Evolutionary conservation across 1,140 invertebrate species (phyloP).

Genomic region (Mercenaria mercenaria): DNA sequence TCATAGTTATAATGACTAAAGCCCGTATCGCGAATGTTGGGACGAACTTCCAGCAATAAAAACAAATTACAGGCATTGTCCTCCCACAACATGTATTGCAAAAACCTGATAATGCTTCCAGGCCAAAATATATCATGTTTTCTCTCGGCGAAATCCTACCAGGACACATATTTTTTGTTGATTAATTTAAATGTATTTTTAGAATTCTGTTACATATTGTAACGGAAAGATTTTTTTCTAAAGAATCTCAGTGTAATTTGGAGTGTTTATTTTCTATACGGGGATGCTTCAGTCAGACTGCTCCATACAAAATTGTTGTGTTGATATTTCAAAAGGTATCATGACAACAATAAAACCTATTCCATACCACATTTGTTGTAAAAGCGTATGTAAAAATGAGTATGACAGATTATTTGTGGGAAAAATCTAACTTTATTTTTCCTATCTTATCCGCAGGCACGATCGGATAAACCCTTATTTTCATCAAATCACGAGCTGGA

Average conservation of each 20-base stretch:
- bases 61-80: conserved; percentile 47
- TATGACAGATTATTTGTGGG: too few species aligned
- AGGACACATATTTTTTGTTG: not conserved
- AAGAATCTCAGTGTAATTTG: too few species aligned
- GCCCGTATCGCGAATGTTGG: conserved; percentile 11
- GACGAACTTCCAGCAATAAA: conserved; percentile 43
- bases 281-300: too few species aligned
- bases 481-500: conserved; percentile 86
- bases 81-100: not conserved
- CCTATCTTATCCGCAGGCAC: conserved; percentile 78
- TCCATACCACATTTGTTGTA: too few species aligned
- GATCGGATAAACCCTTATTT: conserved; percentile 85
- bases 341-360: too few species aligned
- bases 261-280: too few species aligned
- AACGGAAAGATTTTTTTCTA: too few species aligned
- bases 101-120: not conserved
- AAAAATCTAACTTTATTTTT: conserved; percentile 46
- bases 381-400: too few species aligned
- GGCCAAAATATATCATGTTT: not conserved
- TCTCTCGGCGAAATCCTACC: not conserved
- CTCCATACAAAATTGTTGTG: too few species aligned
- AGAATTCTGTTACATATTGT: too few species aligned
- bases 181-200: not conserved
- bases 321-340: too few species aligned
- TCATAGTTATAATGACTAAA: conserved; percentile 38